phyloP scores from a whole-genome alignment of 53 echinoderm and acorn worm species.

The Stichopus horrens region DNA sequence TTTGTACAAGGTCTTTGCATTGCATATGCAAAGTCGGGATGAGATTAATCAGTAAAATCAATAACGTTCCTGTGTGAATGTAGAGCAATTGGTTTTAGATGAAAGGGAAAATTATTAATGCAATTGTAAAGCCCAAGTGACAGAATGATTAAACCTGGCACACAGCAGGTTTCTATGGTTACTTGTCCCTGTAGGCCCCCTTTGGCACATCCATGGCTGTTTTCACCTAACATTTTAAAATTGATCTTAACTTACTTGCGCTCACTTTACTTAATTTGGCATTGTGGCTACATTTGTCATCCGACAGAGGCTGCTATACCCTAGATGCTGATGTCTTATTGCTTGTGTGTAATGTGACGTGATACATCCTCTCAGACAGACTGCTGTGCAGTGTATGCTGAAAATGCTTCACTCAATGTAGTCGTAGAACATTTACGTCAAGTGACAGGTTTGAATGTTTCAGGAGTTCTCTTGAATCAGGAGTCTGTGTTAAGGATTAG shows the following conservation, averaged over 20 bases:
- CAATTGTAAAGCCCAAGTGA: conserved; percentile 29
- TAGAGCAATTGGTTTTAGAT: not conserved
- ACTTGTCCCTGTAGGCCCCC: conserved; percentile 34
- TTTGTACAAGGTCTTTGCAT: not conserved
- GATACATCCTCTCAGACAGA: not conserved
- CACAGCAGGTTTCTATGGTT: conserved; percentile 4
- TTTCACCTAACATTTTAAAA: conserved; percentile 4
- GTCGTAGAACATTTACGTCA: not conserved
- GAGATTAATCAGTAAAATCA: not conserved
- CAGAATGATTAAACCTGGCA: not conserved
- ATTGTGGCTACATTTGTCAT: conserved; percentile 3
- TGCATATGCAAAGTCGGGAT: not conserved
- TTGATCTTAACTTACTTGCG: conserved; percentile 5
- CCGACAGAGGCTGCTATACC: not conserved
- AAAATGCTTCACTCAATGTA: no score
- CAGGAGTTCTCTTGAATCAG: not conserved
- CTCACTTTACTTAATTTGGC: not conserved
- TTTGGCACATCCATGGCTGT: conserved; percentile 9
- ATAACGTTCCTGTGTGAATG: not conserved
- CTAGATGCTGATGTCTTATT: not conserved
- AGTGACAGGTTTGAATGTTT: not conserved
- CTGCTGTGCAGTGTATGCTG: no score
- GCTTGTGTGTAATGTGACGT: not conserved
- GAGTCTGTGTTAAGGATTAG: no score
- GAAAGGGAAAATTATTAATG: conserved; percentile 16